Evolutionary conservation across 2,888 invertebrate genomes (phyloP).

Genomic region (Venusia cambrica): DNA sequence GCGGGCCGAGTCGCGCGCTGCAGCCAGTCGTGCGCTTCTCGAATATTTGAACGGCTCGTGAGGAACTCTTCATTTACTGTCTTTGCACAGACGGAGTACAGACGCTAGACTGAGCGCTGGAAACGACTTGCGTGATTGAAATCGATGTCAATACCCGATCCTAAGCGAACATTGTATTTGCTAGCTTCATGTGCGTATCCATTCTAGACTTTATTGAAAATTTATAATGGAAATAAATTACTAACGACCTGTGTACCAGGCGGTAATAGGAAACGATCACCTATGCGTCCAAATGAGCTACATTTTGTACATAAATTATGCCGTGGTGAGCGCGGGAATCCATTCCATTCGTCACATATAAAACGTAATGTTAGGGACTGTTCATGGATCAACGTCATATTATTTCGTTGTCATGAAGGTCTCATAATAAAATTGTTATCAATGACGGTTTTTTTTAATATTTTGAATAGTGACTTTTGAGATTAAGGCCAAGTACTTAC

Average conservation of each 20-base stretch:
- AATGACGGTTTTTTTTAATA: no score
- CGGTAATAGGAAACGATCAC: slow-evolving; percentile 19
- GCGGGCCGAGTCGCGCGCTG: slow-evolving; percentile 39
- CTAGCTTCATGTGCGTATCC: slow-evolving; percentile 9
- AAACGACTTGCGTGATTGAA: slow-evolving; percentile 53
- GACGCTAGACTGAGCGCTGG: slow-evolving; percentile 42
- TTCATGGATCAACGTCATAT: slow-evolving; percentile 13
- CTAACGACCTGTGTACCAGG: slow-evolving; percentile 2
- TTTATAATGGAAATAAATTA: slow-evolving; percentile 14
- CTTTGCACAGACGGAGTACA: slow-evolving; percentile 50
- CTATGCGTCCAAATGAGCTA: slow-evolving; percentile 14
- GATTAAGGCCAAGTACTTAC: no score
- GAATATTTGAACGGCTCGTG: slow-evolving; percentile 68
- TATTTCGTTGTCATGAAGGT: no score
- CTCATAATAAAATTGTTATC: no score
- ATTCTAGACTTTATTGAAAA: slow-evolving; percentile 6
- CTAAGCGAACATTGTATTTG: slow-evolving; percentile 6
- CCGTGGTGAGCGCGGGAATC: slow-evolving; percentile 12
- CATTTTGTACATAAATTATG: slow-evolving; percentile 17
- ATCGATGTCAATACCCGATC: slow-evolving; percentile 38
- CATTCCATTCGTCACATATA: slow-evolving; percentile 12
- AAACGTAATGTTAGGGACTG: slow-evolving; percentile 15
- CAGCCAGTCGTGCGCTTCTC: slow-evolving; percentile 43
- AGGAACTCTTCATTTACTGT: slow-evolving; percentile 68
- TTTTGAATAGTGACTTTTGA: no score